Evolutionary conservation across 2,797 vertebrate species (phyloP).

Genomic region (Psittacula echo): DNA sequence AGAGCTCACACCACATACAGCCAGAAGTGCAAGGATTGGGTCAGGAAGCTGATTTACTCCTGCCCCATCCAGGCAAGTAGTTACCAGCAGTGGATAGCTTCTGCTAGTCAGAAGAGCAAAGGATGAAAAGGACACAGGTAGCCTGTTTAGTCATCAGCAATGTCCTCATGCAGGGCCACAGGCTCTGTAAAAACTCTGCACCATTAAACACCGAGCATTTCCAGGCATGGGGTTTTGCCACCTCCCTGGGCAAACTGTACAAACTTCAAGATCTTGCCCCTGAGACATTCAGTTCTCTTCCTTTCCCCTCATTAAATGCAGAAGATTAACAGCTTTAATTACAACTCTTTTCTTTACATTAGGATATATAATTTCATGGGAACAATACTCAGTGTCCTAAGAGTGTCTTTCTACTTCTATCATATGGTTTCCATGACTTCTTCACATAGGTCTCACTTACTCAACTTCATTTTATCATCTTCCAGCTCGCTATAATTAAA

Average conservation of each 20-base stretch:
- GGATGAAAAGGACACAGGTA: background rate
- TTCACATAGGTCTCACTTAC: constrained; percentile 56
- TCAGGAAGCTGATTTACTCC: background rate
- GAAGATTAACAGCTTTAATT: constrained; percentile 71
- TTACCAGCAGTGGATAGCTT: fast-evolving
- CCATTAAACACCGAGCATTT: background rate
- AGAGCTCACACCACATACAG: background rate
- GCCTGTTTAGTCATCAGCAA: background rate
- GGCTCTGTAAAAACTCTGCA: background rate
- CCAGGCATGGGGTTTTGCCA: background rate
- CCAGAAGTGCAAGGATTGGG: fast-evolving
- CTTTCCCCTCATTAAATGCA: constrained; percentile 27
- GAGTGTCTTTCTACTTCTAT: constrained; percentile 47
- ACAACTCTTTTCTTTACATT: constrained; percentile 65
- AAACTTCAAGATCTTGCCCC: background rate
- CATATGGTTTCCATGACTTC: constrained; percentile 61
- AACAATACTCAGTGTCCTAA: constrained; percentile 42
- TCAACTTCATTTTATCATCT: constrained; percentile 56
- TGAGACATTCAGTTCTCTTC: background rate
- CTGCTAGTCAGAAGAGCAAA: background rate
- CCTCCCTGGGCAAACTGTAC: background rate
- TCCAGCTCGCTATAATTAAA: constrained; percentile 66
- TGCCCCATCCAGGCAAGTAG: background rate
- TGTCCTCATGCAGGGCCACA: background rate
- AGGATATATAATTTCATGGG: constrained; percentile 33